Conservation (phyloP, 1,140 invertebrate genomes). For the Dendroctonus ponderosae region DNA sequence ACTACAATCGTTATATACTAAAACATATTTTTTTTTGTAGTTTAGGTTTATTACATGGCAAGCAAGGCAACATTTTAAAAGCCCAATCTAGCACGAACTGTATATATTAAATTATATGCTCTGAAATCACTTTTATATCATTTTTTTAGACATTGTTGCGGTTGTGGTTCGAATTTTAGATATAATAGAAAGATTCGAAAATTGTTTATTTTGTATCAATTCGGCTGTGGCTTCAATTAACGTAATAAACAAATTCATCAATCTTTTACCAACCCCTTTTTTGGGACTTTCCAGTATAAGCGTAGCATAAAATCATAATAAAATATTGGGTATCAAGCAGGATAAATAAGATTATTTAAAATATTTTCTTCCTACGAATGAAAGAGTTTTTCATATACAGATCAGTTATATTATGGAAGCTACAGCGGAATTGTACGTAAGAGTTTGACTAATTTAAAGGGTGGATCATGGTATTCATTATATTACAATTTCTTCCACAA, state of each 20-base stretch:
- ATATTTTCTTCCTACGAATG: not conserved
- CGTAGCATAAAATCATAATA: not conserved
- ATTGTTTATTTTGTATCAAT: slow-evolving; percentile 1
- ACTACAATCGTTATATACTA: not conserved
- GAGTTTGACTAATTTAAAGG: no score
- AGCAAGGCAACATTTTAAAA: not conserved
- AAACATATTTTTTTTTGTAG: not conserved
- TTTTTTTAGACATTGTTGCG: slow-evolving; percentile 18
- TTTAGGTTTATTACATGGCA: not conserved
- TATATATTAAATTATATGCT: slow-evolving; percentile 7
- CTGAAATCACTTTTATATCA: slow-evolving; percentile 2
- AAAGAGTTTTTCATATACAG: not conserved
- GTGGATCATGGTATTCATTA: no score
- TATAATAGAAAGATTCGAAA: not conserved
- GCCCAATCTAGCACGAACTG: slow-evolving; percentile 4
- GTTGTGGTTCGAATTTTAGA: slow-evolving; percentile 15
- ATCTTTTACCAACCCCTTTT: no score
- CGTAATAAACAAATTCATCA: slow-evolving; percentile 2
- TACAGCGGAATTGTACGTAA: no score
- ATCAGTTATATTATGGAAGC: not conserved
- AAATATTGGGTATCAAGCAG: not conserved
- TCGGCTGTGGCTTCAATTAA: not conserved
- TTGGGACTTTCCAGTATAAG: no score
- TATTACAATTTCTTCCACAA: no score
- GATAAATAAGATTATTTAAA: not conserved